phyloP scores from a whole-genome alignment of 2,797 vertebrate genomes.

The Lindbergichthys nudifrons region DNA sequence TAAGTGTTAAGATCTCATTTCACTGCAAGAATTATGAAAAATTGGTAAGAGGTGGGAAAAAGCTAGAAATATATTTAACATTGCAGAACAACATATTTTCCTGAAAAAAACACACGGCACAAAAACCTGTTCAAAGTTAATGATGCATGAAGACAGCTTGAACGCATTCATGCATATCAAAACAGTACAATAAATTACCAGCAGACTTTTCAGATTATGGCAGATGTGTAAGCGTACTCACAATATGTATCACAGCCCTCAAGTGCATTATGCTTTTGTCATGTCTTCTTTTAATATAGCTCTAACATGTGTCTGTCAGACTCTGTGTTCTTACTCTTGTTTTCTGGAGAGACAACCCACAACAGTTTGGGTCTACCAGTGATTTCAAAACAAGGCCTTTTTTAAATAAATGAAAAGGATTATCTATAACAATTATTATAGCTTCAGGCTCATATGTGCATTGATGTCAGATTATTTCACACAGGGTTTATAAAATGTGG shows the following conservation, averaged over 20 bases:
- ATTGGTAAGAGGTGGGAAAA: not conserved
- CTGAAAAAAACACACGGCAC: not conserved
- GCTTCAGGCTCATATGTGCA: not conserved
- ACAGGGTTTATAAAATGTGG: conserved; percentile 29
- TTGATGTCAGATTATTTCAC: conserved; percentile 21
- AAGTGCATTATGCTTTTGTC: not conserved
- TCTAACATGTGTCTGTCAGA: not conserved
- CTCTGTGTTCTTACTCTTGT: not conserved
- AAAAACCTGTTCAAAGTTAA: conserved; percentile 9
- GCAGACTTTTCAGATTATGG: not conserved
- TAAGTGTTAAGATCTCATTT: not conserved
- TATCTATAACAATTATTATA: not conserved
- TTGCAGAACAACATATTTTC: not conserved
- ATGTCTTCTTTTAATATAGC: not conserved
- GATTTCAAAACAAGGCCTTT: conserved; percentile 5
- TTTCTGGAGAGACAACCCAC: not conserved
- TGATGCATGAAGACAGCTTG: conserved; percentile 6
- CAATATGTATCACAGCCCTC: conserved; percentile 14
- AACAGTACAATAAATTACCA: conserved; percentile 1
- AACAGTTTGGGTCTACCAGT: not conserved
- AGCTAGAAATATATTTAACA: not conserved
- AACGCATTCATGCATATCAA: conserved; percentile 1
- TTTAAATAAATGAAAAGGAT: conserved; percentile 20
- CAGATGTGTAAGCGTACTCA: conserved; percentile 10
- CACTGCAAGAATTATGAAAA: not conserved